Evolutionary conservation across 2,113 vertebrate genomes (phyloP).

Genomic region (Heterocephalus glaber): DNA sequence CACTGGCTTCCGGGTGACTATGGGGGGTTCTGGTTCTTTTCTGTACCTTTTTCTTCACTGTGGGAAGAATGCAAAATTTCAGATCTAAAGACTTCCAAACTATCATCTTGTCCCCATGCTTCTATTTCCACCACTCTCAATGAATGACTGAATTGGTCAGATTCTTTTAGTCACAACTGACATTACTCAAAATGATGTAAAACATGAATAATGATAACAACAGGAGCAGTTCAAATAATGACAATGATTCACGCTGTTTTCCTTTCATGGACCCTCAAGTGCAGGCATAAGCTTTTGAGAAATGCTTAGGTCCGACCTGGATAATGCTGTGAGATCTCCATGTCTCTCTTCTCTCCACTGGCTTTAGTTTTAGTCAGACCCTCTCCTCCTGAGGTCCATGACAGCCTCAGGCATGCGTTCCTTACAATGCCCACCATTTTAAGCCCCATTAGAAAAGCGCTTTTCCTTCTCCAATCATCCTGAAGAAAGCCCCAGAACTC

Average conservation of each 20-base stretch:
- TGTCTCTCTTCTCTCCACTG: background rate
- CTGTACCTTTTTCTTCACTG: background rate
- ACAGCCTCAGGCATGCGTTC: background rate
- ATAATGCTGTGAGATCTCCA: no score
- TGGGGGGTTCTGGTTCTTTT: background rate
- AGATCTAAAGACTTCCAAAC: background rate
- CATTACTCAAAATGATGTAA: background rate
- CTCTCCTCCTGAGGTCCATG: rapidly evolving
- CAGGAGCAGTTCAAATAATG: no score
- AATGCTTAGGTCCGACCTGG: no score
- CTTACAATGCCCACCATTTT: background rate
- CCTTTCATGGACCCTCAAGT: background rate
- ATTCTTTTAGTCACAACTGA: background rate
- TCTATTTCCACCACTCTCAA: background rate
- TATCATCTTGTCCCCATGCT: background rate
- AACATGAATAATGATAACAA: background rate
- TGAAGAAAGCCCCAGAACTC: background rate
- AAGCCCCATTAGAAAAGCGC: background rate
- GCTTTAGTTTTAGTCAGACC: background rate
- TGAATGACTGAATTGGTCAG: background rate
- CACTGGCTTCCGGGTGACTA: background rate
- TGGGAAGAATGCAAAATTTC: background rate
- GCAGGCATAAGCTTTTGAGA: background rate
- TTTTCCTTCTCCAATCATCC: background rate
- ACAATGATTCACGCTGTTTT: background rate